Conservation (phyloP, 2,113 vertebrate genomes). For the Daphoenositta chrysoptera region DNA sequence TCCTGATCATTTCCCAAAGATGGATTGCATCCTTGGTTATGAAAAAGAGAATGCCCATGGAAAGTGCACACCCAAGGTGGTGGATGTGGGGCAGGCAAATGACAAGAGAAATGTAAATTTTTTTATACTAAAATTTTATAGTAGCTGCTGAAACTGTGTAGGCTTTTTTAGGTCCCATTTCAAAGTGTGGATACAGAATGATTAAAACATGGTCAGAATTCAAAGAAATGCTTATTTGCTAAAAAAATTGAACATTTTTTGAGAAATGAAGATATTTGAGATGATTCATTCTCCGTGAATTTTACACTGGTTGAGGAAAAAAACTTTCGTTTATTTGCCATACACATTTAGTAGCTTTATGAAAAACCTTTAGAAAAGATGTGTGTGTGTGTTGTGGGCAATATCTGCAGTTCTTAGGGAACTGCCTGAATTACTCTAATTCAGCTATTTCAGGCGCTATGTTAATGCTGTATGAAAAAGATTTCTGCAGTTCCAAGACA, state of each 20-base stretch:
- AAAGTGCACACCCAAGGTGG: not conserved
- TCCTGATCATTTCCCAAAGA: not conserved
- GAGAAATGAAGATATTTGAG: not conserved
- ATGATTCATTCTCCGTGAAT: not conserved
- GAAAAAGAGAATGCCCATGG: not conserved
- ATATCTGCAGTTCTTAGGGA: not conserved
- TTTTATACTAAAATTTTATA: not conserved
- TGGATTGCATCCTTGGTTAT: not conserved
- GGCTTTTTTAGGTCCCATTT: not conserved
- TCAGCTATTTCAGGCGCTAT: not conserved
- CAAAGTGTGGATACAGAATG: not conserved
- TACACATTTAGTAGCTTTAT: not conserved
- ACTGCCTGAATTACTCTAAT: not conserved
- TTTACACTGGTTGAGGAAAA: not conserved
- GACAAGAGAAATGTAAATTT: not conserved
- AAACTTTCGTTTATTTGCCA: not conserved
- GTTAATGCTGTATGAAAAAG: not conserved
- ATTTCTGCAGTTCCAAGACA: not conserved
- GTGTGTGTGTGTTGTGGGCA: not conserved
- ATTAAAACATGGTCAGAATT: not conserved
- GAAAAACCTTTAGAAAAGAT: not conserved
- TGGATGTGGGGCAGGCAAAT: not conserved
- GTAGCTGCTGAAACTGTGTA: not conserved
- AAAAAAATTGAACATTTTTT: not conserved
- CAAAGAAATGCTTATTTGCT: not conserved